Conservation (phyloP, 2,888 invertebrate species). For the Drosophila meridionalis region DNA sequence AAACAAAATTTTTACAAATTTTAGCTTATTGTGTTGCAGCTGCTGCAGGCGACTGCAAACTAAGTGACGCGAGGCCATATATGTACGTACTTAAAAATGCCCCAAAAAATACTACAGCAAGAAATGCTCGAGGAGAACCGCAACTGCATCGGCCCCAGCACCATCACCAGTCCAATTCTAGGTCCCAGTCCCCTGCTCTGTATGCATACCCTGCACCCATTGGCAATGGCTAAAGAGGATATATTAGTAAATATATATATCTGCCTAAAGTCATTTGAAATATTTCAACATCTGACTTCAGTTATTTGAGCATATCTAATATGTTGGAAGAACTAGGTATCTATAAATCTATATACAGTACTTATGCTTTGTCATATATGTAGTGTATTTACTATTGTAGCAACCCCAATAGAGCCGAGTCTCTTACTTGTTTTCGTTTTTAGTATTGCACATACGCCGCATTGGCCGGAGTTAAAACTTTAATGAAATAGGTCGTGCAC, state of each 20-base stretch:
- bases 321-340: too few relatives aligned
- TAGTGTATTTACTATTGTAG: background rate
- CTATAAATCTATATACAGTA: too few relatives aligned
- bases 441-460: constrained; percentile 53
- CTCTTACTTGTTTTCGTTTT: constrained; percentile 23
- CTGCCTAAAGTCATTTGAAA: too few relatives aligned
- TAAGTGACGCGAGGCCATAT: constrained; percentile 27
- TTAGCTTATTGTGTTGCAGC: constrained; percentile 53
- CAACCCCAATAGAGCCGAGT: too few relatives aligned
- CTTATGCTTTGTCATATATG: too few relatives aligned
- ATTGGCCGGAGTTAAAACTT: constrained; percentile 51
- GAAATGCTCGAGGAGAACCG: constrained; percentile 21
- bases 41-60: constrained; percentile 10
- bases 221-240: background rate
- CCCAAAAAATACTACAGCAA: constrained; percentile 42
- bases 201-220: background rate
- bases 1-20: constrained; percentile 57
- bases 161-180: background rate
- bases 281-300: too few relatives aligned
- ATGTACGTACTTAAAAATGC: constrained; percentile 41
- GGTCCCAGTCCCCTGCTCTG: constrained; percentile 3
- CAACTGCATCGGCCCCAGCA: constrained; percentile 3
- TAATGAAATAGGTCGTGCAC: constrained; percentile 59
- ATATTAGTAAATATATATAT: background rate
- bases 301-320: too few relatives aligned